Evolutionary conservation across 2,888 invertebrate genomes (phyloP), one percentile per base, ranked within the genome.

Genomic region (Mechanitis mazaeus): DNA sequence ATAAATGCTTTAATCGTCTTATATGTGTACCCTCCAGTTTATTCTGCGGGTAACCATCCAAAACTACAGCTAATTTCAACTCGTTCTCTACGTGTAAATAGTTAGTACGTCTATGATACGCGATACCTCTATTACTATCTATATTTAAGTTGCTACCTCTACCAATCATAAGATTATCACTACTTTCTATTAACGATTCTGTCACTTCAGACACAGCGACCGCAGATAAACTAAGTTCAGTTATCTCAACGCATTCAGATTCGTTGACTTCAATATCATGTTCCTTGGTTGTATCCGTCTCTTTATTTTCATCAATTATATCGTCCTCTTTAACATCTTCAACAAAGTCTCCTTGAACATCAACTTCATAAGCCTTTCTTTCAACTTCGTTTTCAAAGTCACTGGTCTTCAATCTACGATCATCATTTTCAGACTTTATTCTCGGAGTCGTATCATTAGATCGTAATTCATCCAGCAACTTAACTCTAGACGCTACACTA

Each of bases 21-120:
- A 89, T 85, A 47, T 88, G 87, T 0, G 83, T 81, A 0, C 87
- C 87, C 74, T 88, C 87, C 3, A 89, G 61, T 65, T 89, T 89
- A 62, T 85, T 82, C 33, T 83, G 78, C 0, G 89, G 88, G 55
- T 89, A 89, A 0, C 84, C 87, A 60, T 87, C 86, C 35, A 89
- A 69, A 1, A 84, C 83, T 33, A 88, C 80, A 0, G 88, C 87
- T 1, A 85, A 78, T 77, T 89, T 89, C 0, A 89, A 64, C 65
- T 89, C 87, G 4, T 77, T 77, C 65, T 89, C 87, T 0, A 89
- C 81, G 28, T 89, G 84, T 42, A 89, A 72, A 62, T 89, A 89
- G 65, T 89, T 89, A 0, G 89, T 89, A 33, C 89, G 76, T 69
- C 89, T 82, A 61, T 88, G 81, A 59, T 88, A 89, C 0, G 88